A percentile compares a stretch with the other conserved stretches of the same genome.
Evolutionary conservation across 2,113 vertebrate genomes (phyloP).

Genomic region (Parotia lawesii): DNA sequence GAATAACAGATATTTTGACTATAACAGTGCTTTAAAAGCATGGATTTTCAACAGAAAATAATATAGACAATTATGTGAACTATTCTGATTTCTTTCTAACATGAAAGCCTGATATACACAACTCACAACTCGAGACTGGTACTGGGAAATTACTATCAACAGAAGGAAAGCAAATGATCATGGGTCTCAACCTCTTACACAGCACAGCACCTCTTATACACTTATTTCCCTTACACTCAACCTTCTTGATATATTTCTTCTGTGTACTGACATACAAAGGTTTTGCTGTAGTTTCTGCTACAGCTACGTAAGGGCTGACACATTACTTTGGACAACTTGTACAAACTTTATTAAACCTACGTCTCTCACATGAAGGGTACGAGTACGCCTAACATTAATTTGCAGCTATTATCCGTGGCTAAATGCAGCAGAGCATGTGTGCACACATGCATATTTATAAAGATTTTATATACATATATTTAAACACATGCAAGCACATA

Average conservation of each 20-base stretch:
- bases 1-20: neutral
- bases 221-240: neutral
- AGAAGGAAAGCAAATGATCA: neutral
- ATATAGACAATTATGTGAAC: neutral
- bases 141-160: neutral
- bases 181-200: accelerated
- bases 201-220: neutral
- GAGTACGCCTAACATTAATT: neutral
- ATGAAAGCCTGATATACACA: neutral
- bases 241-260: neutral
- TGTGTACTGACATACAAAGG: neutral
- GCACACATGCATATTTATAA: neutral
- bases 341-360: neutral
- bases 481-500: neutral
- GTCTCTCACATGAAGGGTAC: neutral
- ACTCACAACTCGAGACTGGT: neutral
- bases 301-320: neutral
- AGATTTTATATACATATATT: neutral
- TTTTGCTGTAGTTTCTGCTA: neutral
- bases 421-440: neutral
- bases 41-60: neutral
- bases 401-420: neutral
- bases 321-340: neutral
- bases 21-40: neutral
- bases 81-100: neutral